Evolutionary conservation across 1,140 invertebrate species (phyloP).

Genomic region (Metopolophium dirhodum): DNA sequence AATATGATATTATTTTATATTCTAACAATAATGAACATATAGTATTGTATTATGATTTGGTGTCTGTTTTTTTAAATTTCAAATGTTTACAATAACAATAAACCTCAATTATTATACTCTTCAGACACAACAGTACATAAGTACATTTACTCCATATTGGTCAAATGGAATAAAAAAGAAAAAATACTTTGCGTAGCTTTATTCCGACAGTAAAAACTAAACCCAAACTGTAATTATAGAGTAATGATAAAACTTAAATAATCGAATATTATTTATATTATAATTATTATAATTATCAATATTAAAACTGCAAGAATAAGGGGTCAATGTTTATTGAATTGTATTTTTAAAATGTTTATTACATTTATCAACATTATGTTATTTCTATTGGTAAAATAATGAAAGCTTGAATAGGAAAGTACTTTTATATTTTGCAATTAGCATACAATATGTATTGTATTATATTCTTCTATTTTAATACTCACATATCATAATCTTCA

Average conservation of each 20-base stretch:
- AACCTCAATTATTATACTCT: too few relatives aligned
- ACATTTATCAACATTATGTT: background rate
- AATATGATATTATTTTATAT: background rate
- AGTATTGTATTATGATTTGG: too few relatives aligned
- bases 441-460: background rate
- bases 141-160: too few relatives aligned
- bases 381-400: background rate
- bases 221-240: too few relatives aligned
- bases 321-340: background rate
- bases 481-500: background rate
- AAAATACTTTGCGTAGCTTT: background rate
- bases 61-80: background rate
- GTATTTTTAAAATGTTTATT: background rate
- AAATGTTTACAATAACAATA: background rate
- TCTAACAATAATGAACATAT: background rate
- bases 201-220: background rate
- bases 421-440: background rate
- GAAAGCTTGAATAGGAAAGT: background rate
- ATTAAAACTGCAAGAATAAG: too few relatives aligned
- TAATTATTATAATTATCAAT: too few relatives aligned
- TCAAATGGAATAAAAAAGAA: too few relatives aligned
- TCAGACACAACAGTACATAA: too few relatives aligned
- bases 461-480: background rate
- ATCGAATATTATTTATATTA: too few relatives aligned
- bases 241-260: too few relatives aligned